Evolutionary conservation across 2,888 invertebrate genomes (phyloP), one percentile per base, ranked within the genome.

Genomic region (Brenthis hecate): DNA sequence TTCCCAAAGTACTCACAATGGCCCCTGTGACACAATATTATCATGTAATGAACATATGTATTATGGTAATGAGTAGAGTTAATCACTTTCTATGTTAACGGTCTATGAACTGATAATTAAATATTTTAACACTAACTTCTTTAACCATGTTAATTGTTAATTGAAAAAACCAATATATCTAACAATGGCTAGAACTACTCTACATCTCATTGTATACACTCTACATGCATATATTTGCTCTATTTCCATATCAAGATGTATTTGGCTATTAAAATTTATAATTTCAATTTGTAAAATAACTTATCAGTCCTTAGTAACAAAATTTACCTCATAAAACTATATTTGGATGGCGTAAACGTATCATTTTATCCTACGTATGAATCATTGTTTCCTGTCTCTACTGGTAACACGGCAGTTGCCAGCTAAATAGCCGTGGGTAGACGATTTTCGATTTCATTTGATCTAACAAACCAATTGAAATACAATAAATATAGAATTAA

Each of bases 1-100:
- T 65, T 67, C 69, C 70, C 67, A 70, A 56, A 56, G 66, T 28
- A 56, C 69, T 66, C 66, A 63, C 63, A 56, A 16, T 53, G 65
- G 48, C 66, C 68, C 66, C 50, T 48, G 63, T 74, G 71, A 71
- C 63, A 71, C 72, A 72, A 75, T 74, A 67, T 72, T 73, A 72
- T 73, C 75, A 68, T 72, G 69, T 66, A 73, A 65, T 68, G 58
- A 43, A 69, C 63, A 60, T 51, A 62, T 62, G 53, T 19, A 19
- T 19, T 19, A 19, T 19, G 19, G 19, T 63, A 66, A 67, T 62
- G 56, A 57, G 56, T 57, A 62, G 28, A 58, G 54, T 60, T 60
- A 54, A 32, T 58, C 65, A 64, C 66, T 74, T 72, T 73, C 72
- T 72, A 67, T 68, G 70, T 57, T 67, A 64, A 16, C 51, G 71